Base-by-base conservation (phyloP, 1,140 invertebrate species). In the Halictus rubicundus region DNA sequence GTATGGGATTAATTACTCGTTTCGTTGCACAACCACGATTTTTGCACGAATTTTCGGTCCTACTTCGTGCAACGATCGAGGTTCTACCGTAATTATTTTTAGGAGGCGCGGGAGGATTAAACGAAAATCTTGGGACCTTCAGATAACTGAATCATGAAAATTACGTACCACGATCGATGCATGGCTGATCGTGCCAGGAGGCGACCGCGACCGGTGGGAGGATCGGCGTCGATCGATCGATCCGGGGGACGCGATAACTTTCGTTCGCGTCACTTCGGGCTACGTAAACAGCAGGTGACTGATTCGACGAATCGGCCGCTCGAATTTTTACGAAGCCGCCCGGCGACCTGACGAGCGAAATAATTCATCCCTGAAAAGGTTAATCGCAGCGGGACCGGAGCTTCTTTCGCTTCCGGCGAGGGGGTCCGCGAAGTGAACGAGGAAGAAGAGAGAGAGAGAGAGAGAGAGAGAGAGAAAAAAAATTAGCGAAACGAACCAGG, bases 361-460 rank as follows among this genome's bases (percentile, higher is more conserved):
- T 87, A 87, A 86, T 87, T 87, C 84, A 87, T 87, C 84, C 85
- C 85, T 86, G 85, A 87, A 87, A 87, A 87, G 85, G 85, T 87
- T 87, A 87, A 87, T 87, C 85, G 81, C 84, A 83, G 85, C 84
- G 72, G 85, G 85, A 86, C 85, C 83, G 65, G 73, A 66, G 85
- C 81, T 86, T 87, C 85, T 87, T 87, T 87, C 81, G 85, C 81
- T 87, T 87, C 85, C 85, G 85, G 84, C 77, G 85, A 83, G 42
- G 42, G 42, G 42, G 42, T 12, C 42, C 42, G 42, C 42, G 10
- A 46, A 46, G 59, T 16, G 16, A 52, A 21, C 63, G 64, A 64
- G 77, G 54, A 21, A 8, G 65, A 46, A 72, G 65, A 69, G 73
- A 9, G 76, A 65, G 68, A 46, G 42, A 71, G 69, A 54, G 60